Conservation (phyloP, 2,797 vertebrate genomes). For the Chelidonichthys spinosus region DNA sequence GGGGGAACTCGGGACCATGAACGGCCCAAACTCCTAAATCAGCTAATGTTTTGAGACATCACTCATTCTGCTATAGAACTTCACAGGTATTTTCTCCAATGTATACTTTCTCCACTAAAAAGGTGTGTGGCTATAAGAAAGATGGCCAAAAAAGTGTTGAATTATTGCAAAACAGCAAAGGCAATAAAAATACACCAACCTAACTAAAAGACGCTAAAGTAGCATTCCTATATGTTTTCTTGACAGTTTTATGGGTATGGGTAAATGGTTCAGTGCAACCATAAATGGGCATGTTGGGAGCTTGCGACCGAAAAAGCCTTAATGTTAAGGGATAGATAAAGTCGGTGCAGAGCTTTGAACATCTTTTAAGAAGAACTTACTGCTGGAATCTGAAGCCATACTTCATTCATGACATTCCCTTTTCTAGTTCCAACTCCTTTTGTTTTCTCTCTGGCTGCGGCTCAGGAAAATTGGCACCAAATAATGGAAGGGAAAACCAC, state of each 20-base stretch:
- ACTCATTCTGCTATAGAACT: conserved; percentile 21
- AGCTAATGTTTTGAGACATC: conserved; percentile 25
- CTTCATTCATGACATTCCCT: conserved; percentile 47
- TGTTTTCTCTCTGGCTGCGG: conserved; percentile 43
- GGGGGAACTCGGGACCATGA: conserved; percentile 6
- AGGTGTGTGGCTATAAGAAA: not conserved
- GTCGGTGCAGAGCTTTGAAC: conserved; percentile 35
- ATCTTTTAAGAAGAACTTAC: conserved; percentile 31
- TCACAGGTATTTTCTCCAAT: conserved; percentile 6
- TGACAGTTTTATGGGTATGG: conserved; percentile 67
- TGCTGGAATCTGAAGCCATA: conserved; percentile 37
- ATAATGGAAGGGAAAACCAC: conserved; percentile 13
- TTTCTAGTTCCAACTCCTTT: conserved; percentile 48
- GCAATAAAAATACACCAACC: conserved; percentile 32
- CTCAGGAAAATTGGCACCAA: conserved; percentile 41
- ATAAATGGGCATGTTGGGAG: conserved; percentile 66
- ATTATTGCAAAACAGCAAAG: conserved; percentile 26
- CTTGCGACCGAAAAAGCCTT: conserved; percentile 23
- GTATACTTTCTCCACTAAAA: conserved; percentile 3
- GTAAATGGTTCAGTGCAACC: conserved; percentile 48
- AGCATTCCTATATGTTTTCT: conserved; percentile 25
- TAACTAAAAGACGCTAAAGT: conserved; percentile 25
- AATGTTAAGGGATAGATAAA: conserved; percentile 19
- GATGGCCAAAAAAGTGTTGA: conserved; percentile 1
- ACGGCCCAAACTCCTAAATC: conserved; percentile 13